Base-by-base conservation (phyloP, 2,888 invertebrate genomes). In the Himalopsyche tibetana region DNA sequence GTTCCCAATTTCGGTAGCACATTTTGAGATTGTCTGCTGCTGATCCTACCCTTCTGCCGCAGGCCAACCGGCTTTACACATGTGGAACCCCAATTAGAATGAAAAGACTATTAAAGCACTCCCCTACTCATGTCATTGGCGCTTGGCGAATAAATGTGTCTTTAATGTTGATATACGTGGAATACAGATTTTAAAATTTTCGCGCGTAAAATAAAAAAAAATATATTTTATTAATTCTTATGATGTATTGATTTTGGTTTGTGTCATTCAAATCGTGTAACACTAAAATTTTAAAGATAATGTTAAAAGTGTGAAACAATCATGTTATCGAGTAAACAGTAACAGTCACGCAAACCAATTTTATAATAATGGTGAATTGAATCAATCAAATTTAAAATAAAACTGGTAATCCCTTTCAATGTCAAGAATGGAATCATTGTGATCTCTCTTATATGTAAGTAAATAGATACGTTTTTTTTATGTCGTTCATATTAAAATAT, bases 1-100 rank as follows among this genome's bases (percentile, higher is more conserved):
- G 74, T 38, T 74, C 74, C 15, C 12, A 28, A 74, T 36, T 74
- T 36, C 36, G 36, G 4, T 38, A 74, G 74, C 74, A 5, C 74
- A 36, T 74, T 74, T 74, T 74, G 74, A 74, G 36, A 36, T 74
- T 74, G 19, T 74, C 74, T 74, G 74, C 74, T 74, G 74, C 28
- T 74, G 74, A 74, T 74, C 19, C 36, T 36, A 36, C 74, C 36
- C 74, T 5, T 5, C 36, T 28, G 74, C 74, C 36, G 74, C 74
- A 38, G 74, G 38, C 74, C 74, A 38, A 36, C 74, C 74, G 36
- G 36, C 28, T 38, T 19, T 74, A 38, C 74, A 36, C 12, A 38
- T 74, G 74, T 74, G 74, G 74, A 74, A 74, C 36, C 74, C 28
- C 11, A 74, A 74, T 36, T 74, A 74, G 36, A 74, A 74, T 36